These are phyloP conservation scores for Hermodice carunculata DNA, from an alignment of 2,888 invertebrate genomes.

Conservation along the genomic window DNA sequence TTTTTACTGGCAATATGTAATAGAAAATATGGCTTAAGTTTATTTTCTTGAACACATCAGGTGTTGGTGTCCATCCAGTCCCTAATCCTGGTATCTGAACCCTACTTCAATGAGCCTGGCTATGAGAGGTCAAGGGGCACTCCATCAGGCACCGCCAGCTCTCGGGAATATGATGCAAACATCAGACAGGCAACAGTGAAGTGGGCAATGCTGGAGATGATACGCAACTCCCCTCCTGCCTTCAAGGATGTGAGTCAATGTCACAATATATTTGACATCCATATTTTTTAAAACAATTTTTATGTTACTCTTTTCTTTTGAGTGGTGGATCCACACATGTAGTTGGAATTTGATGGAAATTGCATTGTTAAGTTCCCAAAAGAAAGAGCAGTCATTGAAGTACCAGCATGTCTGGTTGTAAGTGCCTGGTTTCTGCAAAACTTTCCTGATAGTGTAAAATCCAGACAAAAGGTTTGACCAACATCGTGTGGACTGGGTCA, in stretches of 20 bases:
- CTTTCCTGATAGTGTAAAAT: too few relatives aligned
- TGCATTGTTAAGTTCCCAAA: too few relatives aligned
- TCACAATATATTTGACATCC: neutral
- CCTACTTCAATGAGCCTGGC: conserved; percentile 71
- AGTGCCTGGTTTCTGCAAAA: too few relatives aligned
- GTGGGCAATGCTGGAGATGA: conserved; percentile 97
- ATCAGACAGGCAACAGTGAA: conserved; percentile 94
- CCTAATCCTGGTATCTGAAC: conserved; percentile 70
- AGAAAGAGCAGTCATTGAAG: too few relatives aligned
- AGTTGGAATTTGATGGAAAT: too few relatives aligned
- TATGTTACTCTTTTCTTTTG: too few relatives aligned
- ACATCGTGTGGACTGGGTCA: too few relatives aligned
- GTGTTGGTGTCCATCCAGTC: conserved; percentile 71
- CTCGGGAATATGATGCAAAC: conserved; percentile 94
- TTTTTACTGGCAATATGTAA: too few relatives aligned
- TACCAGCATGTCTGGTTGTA: too few relatives aligned
- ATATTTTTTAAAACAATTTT: neutral
- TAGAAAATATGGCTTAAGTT: too few relatives aligned
- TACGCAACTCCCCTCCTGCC: conserved; percentile 89
- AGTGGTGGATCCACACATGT: neutral
- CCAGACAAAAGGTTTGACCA: too few relatives aligned
- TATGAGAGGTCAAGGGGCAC: conserved; percentile 70
- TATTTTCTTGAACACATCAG: too few relatives aligned
- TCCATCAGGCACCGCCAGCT: conserved; percentile 84
- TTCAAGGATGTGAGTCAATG: conserved; percentile 81